These are phyloP conservation scores for Drosophila imparisetae DNA, from an alignment of 2,888 invertebrate genomes.

Conservation along the genomic window DNA sequence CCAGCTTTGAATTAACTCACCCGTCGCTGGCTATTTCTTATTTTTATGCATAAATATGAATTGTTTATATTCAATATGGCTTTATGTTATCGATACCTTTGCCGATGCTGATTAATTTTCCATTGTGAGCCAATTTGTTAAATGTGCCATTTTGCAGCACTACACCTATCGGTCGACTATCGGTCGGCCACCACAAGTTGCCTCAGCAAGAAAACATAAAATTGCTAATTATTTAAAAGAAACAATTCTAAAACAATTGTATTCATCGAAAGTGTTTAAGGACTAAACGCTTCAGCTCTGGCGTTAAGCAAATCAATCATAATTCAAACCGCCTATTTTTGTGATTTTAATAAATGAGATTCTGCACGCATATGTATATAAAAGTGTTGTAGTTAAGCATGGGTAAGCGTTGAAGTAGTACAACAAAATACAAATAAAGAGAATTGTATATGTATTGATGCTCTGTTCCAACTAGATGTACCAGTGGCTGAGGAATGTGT, in stretches of 20 bases:
- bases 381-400: constrained; percentile 37
- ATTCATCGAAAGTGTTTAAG: neutral
- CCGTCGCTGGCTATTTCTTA: neutral
- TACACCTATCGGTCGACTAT: constrained; percentile 27
- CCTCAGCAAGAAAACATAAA: constrained; percentile 57
- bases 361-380: constrained; percentile 33
- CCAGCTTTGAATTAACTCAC: no score
- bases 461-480: constrained; percentile 22
- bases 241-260: constrained; percentile 34
- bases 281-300: no score
- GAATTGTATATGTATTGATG: neutral
- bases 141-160: constrained; percentile 22
- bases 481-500: constrained; percentile 41
- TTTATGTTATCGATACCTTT: constrained; percentile 13
- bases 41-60: neutral
- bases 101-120: constrained; percentile 2
- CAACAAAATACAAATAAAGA: neutral
- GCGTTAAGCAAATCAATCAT: neutral
- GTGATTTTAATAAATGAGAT: constrained; percentile 10
- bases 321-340: neutral
- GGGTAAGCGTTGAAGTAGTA: constrained; percentile 39
- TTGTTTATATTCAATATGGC: constrained; percentile 35
- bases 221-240: constrained; percentile 47
- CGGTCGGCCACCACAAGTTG: constrained; percentile 47
- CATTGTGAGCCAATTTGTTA: constrained; percentile 23